Evolutionary conservation across 2,113 vertebrate genomes (phyloP).

Genomic region (Gopherus evgoodei): DNA sequence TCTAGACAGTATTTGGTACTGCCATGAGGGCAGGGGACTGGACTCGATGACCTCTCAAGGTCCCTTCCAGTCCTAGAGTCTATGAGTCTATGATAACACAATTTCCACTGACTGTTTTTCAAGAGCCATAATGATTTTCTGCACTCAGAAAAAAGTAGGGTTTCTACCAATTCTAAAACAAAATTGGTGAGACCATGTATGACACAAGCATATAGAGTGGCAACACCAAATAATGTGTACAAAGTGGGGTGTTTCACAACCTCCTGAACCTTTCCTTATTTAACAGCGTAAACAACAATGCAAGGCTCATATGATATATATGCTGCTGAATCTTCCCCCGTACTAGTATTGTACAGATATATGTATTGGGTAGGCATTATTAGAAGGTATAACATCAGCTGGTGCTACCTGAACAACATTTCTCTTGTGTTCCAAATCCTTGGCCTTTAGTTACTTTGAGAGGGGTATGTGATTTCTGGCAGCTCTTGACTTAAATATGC

Average conservation of each 20-base stretch:
- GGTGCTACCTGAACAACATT: background rate
- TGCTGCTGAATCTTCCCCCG: background rate
- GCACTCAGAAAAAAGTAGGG: background rate
- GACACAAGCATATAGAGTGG: background rate
- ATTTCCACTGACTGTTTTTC: background rate
- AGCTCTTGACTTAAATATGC: conserved; percentile 27
- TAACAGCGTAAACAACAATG: background rate
- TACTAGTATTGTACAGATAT: background rate
- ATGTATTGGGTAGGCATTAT: background rate
- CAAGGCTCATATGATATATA: background rate
- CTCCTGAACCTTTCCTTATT: conserved; percentile 16
- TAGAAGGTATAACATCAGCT: background rate
- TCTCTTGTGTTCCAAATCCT: conserved; percentile 23
- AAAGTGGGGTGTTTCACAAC: conserved; percentile 20
- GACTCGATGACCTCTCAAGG: too few species aligned
- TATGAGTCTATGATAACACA: too few species aligned
- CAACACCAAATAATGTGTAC: conserved; percentile 25
- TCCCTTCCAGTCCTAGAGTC: too few species aligned
- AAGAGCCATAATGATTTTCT: background rate
- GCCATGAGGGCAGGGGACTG: too few species aligned
- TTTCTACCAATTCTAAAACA: background rate
- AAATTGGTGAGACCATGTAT: background rate
- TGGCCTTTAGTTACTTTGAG: background rate
- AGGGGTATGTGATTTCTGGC: conserved; percentile 34
- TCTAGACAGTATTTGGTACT: too few species aligned